Evolutionary conservation across 2,797 vertebrate genomes (phyloP), one percentile per base, ranked within the genome.

Genomic region (Valencia hispanica): DNA sequence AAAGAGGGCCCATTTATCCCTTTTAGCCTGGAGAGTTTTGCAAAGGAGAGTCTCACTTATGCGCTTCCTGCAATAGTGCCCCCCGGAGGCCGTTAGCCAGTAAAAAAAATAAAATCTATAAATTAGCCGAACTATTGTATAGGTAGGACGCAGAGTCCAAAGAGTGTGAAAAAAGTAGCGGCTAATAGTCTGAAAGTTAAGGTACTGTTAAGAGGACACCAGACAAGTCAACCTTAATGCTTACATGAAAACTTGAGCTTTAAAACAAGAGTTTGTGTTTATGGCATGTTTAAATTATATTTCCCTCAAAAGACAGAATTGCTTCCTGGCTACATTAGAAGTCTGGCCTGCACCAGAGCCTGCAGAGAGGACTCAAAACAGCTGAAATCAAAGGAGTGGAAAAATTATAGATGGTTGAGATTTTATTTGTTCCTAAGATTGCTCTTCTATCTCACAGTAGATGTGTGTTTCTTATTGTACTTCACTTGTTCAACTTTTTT

Each of bases 271-370:
- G 53, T 71, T 41, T 43, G 74, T 79, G 59, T 84, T 78, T 65
- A 50, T 11, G 32, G 18, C 65, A 50, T 66, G 63, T n/a, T 66
- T 3, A 66, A 66, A 66, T 43, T n/a, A 43, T 11, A 55, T n/a
- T 11, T 55, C 22, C 10, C 25, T n/a, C 22, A 79, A 70, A 77
- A 74, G 14, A 48, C 34, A 86, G 79, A 77, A 83, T 81, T 79
- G 79, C 75, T 86, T 75, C 51, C 76, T 71, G 15, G 22, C 74
- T 86, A 72, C 79, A 84, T 89, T 91, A 83, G 79, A 80, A 86
- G 81, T 88, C 83, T 74, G 55, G 82, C 85, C 79, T 76, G 72
- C 85, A 88, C 82, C 81, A 85, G 79, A 82, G 74, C 51, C 51
- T 55, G 51, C 51, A n/a, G 8, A 55, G 7, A 22, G 11, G 63